Conservation (phyloP, 2,113 vertebrate species). For the Micronycteris hirsuta region DNA sequence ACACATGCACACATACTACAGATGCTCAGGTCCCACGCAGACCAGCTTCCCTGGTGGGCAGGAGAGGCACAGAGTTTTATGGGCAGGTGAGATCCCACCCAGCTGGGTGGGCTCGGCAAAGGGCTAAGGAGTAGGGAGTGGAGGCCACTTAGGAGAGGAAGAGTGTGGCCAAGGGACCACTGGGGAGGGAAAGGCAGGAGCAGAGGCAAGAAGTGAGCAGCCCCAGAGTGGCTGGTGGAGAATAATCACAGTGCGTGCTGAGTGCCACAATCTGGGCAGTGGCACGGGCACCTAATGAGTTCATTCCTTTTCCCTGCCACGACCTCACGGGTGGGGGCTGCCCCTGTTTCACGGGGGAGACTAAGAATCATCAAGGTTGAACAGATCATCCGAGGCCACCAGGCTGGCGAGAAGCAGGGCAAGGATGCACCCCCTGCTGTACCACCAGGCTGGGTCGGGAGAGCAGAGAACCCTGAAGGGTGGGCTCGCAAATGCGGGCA, state of each 20-base stretch:
- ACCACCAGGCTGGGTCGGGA: not conserved
- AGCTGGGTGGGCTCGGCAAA: not conserved
- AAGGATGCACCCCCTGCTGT: not conserved
- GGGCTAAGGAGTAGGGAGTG: not conserved
- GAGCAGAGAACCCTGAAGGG: not conserved
- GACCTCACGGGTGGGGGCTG: not conserved
- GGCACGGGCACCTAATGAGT: accelerated
- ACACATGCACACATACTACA: not conserved
- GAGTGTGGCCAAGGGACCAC: not conserved
- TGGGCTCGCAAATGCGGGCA: not conserved
- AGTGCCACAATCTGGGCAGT: not conserved
- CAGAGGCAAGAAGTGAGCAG: not conserved
- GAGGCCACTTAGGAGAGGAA: not conserved
- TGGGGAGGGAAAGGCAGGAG: not conserved
- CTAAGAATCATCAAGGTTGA: not conserved
- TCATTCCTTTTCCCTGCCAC: not conserved
- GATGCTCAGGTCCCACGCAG: not conserved
- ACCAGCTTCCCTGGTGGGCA: not conserved
- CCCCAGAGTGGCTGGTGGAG: not conserved
- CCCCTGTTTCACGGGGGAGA: not conserved
- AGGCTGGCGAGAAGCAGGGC: not conserved
- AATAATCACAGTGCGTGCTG: not conserved
- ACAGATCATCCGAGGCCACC: not conserved
- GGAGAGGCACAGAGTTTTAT: not conserved
- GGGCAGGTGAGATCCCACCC: not conserved